A percentile compares a stretch with the other conserved stretches of the same genome.
These are phyloP conservation scores for Erythrolamprus reginae DNA, from an alignment of 2,113 vertebrate species.

Conservation along the genomic window DNA sequence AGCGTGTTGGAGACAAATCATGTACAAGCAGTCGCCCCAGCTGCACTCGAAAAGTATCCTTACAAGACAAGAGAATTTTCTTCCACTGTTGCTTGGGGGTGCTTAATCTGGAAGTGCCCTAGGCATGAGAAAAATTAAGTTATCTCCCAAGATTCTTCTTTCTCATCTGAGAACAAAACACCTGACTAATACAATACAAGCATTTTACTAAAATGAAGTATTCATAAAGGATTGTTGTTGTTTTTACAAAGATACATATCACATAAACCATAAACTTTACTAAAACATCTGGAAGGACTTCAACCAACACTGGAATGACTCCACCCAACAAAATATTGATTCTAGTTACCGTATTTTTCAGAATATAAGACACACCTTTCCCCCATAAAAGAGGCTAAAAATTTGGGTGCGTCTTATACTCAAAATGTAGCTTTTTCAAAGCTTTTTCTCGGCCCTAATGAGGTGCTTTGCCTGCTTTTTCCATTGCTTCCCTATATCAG, in stretches of 20 bases:
- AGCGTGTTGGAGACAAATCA: slow-evolving; percentile 76
- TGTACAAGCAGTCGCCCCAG: slow-evolving; percentile 91
- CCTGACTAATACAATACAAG: not conserved
- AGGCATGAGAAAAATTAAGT: not conserved
- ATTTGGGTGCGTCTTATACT: no score
- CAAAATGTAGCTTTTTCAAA: no score
- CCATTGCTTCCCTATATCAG: no score
- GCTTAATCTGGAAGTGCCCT: slow-evolving; percentile 69
- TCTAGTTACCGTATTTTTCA: not conserved
- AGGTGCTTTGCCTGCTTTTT: no score
- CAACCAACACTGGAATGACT: not conserved
- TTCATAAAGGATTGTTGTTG: no score
- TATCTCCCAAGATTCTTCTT: not conserved
- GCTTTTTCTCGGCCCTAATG: no score
- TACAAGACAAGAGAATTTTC: slow-evolving; percentile 84
- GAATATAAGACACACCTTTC: no score
- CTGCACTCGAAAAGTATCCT: slow-evolving; percentile 86
- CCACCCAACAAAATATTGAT: not conserved
- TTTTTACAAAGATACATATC: not conserved
- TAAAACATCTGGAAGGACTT: not conserved
- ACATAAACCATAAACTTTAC: not conserved
- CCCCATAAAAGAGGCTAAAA: no score
- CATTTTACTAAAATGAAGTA: not conserved
- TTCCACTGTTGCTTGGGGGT: slow-evolving; percentile 84
- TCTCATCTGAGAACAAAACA: not conserved